These are phyloP conservation scores for Chymomyza amoena DNA, from an alignment of 2,888 invertebrate genomes.

Conservation along the genomic window DNA sequence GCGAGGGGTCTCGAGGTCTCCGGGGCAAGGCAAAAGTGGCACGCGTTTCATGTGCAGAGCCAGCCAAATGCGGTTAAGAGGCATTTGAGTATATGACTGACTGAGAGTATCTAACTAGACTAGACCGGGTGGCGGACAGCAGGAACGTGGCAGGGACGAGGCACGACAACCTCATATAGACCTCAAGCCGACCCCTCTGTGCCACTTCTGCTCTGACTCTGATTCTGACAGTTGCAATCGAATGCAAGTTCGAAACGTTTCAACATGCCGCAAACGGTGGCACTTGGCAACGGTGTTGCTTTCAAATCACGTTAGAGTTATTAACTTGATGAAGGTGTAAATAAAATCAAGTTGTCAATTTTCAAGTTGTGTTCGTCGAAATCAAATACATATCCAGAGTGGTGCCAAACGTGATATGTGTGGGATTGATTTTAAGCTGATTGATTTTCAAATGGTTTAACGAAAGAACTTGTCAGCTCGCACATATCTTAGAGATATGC, in stretches of 20 bases:
- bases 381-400: not conserved
- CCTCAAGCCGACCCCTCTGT: not conserved
- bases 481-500: not conserved
- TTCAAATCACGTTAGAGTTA: constrained; percentile 41
- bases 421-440: not conserved
- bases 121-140: not conserved
- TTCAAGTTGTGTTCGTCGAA: constrained; percentile 8
- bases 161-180: not conserved
- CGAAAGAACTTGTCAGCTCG: not conserved
- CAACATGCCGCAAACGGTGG: constrained; percentile 34
- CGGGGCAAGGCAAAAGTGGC: constrained; percentile 27
- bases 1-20: not conserved
- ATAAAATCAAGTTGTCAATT: constrained; percentile 50
- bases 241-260: constrained; percentile 34
- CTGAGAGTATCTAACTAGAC: constrained; percentile 38
- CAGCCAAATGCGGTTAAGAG: constrained; percentile 31
- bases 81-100: constrained; percentile 20
- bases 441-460: not conserved
- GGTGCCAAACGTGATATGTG: not conserved
- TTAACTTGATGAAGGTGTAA: constrained; percentile 46
- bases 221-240: constrained; percentile 4
- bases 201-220: not conserved
- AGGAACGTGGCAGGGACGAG: not conserved
- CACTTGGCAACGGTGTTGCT: not conserved
- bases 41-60: constrained; percentile 45